Base-by-base conservation (phyloP, 2,888 invertebrate genomes). In the Phoenoteleia sp. region DNA sequence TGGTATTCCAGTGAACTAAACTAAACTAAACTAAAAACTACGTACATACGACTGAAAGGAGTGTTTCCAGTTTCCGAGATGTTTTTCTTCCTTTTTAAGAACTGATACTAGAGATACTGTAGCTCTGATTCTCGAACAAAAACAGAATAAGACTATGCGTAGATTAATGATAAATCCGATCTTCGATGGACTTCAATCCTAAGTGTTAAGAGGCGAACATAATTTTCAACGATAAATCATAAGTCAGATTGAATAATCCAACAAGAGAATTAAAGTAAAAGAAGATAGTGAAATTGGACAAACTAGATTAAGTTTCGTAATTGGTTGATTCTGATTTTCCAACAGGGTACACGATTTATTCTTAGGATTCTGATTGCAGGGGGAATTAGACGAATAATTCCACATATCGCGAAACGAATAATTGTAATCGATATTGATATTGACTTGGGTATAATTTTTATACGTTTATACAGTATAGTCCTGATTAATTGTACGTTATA, bases 331-430 rank as follows among this genome's bases (percentile, higher is more conserved):
- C 76, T 77, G 17, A 67, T 67, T 77, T 76, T 33, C 33, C 25
- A 67, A 77, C 76, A 77, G 76, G 76, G 76, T 77, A 76, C 75
- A 56, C 52, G 54, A 36, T 77, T 77, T 62, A 77, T 77, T 77
- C 52, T 62, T 77, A 69, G 62, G 42, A 77, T 29, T 60, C 49
- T 77, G 58, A 60, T 66, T 47, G 74, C 49, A 58, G 64, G 42
- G 25, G 71, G 71, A 79, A 79, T 79, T 71, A 71, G 33, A 69
- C 45, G 25, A 71, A 36, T 64, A 71, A 71, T 79, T 79, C 71
- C 79, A 79, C 79, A 79, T 79, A 79, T 79, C 79, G 71, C 56
- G 67, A 71, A 71, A 47, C 45, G 47, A 79, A 74, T 81, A 81
- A 66, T 42, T 77, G 42, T 80, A 81, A 74, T 58, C 9, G 29